These are phyloP conservation scores for Rhopilema esculentum DNA, from an alignment of 30 jellyfish, hydroid and myxozoan species.

Conservation along the genomic window DNA sequence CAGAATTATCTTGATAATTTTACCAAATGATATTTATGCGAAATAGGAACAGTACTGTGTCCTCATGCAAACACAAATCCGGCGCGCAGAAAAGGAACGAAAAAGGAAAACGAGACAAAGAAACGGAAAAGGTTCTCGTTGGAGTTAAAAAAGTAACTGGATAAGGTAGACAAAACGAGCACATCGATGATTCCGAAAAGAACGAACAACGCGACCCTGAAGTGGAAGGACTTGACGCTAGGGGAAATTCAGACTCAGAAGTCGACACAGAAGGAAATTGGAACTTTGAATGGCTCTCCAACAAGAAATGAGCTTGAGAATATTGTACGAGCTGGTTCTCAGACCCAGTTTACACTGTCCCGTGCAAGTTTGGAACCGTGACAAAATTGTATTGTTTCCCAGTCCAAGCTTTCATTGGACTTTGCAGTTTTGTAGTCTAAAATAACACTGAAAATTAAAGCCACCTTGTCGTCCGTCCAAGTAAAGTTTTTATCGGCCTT, in stretches of 20 bases:
- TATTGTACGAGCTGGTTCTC: constrained; percentile 27
- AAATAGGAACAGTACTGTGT: neutral
- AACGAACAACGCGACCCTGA: neutral
- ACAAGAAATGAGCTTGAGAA: constrained; percentile 30
- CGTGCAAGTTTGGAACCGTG: too few species aligned
- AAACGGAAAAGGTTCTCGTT: constrained; percentile 28
- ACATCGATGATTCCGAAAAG: neutral
- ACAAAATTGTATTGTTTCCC: too few species aligned
- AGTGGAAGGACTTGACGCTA: constrained; percentile 6
- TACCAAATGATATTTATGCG: neutral
- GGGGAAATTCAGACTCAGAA: constrained; percentile 9
- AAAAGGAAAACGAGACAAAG: constrained; percentile 20
- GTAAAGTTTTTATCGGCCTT: too few species aligned
- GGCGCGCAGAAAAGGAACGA: constrained; percentile 56
- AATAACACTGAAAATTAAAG: too few species aligned
- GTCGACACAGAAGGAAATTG: constrained; percentile 23
- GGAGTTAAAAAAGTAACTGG: constrained; percentile 7
- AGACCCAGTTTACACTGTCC: too few species aligned
- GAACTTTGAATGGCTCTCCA: constrained; percentile 40
- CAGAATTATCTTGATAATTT: neutral
- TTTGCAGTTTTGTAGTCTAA: too few species aligned
- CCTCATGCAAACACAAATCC: constrained; percentile 48
- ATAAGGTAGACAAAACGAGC: neutral
- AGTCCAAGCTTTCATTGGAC: too few species aligned
- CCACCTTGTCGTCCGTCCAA: too few species aligned